Percentiles rank a stretch among this genome's conserved stretches.
These are phyloP conservation scores for Rhinogobius similis DNA, from an alignment of 2,113 vertebrate species.

Conservation along the genomic window DNA sequence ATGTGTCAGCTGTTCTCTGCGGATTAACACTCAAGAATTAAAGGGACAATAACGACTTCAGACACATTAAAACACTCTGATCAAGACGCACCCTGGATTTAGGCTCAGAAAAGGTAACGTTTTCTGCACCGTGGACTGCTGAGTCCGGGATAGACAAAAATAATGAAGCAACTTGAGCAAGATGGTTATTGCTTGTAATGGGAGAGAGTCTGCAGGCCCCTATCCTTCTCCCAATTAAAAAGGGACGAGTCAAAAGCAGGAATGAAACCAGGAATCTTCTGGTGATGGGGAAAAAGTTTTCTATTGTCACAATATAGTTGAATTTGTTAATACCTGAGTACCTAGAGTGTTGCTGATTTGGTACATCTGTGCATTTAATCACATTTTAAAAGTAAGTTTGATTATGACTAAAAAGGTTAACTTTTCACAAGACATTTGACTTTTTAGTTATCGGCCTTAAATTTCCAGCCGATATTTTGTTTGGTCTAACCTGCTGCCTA, in stretches of 20 bases:
- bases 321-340: no score
- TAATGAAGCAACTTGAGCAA: neutral
- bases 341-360: no score
- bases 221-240: neutral
- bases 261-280: neutral
- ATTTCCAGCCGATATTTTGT: no score
- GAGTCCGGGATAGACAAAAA: neutral
- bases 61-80: neutral
- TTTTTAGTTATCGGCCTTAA: no score
- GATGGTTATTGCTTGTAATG: neutral
- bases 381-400: no score
- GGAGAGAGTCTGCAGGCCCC: neutral
- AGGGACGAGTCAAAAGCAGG: neutral
- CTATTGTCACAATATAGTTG: no score
- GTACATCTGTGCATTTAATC: no score
- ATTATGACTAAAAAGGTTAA: no score
- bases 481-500: no score
- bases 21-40: conserved; percentile 4
- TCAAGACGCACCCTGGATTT: neutral
- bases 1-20: conserved; percentile 5
- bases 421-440: no score
- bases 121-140: neutral
- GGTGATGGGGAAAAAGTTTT: no score
- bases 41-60: conserved; percentile 2
- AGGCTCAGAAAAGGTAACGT: neutral